Evolutionary conservation across 2,113 vertebrate species (phyloP), one percentile per base, ranked within the genome.

Genomic region (Hemichromis elongatus): DNA sequence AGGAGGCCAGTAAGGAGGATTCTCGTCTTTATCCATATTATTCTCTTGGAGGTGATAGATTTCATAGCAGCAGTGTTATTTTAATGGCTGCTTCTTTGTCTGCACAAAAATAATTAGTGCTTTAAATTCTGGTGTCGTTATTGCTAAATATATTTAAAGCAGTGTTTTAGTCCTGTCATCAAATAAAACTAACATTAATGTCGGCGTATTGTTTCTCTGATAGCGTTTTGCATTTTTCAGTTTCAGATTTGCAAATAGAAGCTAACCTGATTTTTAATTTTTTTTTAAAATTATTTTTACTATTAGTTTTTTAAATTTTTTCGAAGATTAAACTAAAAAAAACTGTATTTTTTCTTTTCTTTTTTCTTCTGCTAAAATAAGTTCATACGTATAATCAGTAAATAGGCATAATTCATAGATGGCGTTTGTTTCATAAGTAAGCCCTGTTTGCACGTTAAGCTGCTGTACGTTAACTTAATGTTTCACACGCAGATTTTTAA

Each of bases 161-260:
- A 6, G 5, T 40, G 21, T 10, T 45, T 70, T 11, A 45, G 1
- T 18, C 40, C 26, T 0, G 21, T 45, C 66, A 18, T 70, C 0
- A 26, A 70, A 18, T 70, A 70, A 42, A 70, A 26, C 14, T 0
- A 26, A 0, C 66, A 11, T 47, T 28, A 28, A 7, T 45, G 37
- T 26, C 13, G 37, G 1, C 7, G 5, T 28, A 5, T 11, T 47
- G 1, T 73, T 73, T 28, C 63, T 42, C 42, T 7, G 68, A 28
- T 14, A 12, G 68, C 1, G 16, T 73, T 73, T 28, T 73, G 0
- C 0, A 73, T 47, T 73, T 42, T 47, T 63, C 16, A 10, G 28
- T 33, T 33, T 70, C 42, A 47, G 19, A 47, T 7, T 47, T 19
- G 9, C 24, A 73, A 70, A 70, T 47, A 0, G 1, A 70, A 70